These are phyloP conservation scores for Sturnira hondurensis DNA, from an alignment of 2,113 vertebrate species.

Conservation along the genomic window DNA sequence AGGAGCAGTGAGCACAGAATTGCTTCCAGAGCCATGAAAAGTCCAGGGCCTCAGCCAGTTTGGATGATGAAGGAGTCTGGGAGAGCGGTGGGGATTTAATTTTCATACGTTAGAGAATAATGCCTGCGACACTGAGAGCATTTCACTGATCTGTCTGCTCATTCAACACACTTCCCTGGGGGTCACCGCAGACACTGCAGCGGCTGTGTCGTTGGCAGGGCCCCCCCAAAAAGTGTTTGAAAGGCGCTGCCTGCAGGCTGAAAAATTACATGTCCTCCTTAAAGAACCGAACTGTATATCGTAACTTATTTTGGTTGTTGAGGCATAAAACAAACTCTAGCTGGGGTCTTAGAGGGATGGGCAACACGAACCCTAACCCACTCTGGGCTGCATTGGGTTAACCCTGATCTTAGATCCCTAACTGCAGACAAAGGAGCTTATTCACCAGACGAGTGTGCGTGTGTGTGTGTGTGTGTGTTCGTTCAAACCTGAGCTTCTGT, in stretches of 20 bases:
- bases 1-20: not conserved
- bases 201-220: no score
- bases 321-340: not conserved
- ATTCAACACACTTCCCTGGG: not conserved
- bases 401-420: not conserved
- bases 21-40: conserved; percentile 25
- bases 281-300: not conserved
- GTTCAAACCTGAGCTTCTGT: not conserved
- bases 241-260: not conserved
- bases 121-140: not conserved
- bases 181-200: not conserved
- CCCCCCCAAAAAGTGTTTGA: not conserved
- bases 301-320: not conserved
- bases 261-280: not conserved
- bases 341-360: not conserved
- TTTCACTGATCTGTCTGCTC: not conserved
- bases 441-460: not conserved
- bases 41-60: not conserved
- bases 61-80: not conserved
- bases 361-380: not conserved
- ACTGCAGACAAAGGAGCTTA: not conserved
- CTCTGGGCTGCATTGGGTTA: not conserved
- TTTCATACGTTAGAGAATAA: not conserved
- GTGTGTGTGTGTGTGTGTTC: no score
- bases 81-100: not conserved